These are phyloP conservation scores for Trachymyrmex septentrionalis DNA, from an alignment of 1,140 invertebrate genomes.

Conservation along the genomic window DNA sequence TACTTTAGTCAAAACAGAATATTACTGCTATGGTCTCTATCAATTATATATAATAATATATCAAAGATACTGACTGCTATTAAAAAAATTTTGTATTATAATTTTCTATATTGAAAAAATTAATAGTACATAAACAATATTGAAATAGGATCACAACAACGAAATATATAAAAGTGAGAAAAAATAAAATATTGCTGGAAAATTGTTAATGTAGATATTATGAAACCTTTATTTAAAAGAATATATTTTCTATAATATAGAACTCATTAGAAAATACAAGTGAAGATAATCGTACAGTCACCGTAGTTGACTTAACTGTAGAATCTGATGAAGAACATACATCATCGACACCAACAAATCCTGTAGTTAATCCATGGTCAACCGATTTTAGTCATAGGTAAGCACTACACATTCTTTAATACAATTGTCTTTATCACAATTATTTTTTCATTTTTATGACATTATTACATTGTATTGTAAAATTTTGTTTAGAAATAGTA, in stretches of 20 bases:
- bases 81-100: not conserved
- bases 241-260: conserved; percentile 71
- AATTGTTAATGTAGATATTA: not conserved
- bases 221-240: conserved; percentile 12
- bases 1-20: not conserved
- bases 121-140: conserved; percentile 7
- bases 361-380: conserved; percentile 66
- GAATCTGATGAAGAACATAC: conserved; percentile 89
- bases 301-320: conserved; percentile 89
- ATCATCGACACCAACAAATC: conserved; percentile 68
- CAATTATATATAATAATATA: not conserved
- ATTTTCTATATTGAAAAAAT: not conserved
- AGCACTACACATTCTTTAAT: conserved; percentile 35
- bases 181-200: not conserved
- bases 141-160: not conserved
- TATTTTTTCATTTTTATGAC: conserved; percentile 28
- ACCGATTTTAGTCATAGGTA: conserved; percentile 73
- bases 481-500: conserved; percentile 71
- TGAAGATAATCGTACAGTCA: conserved; percentile 84
- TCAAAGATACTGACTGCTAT: not conserved
- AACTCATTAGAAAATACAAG: conserved; percentile 74
- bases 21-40: not conserved
- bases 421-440: conserved; percentile 26
- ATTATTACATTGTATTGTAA: conserved; percentile 13
- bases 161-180: not conserved